Evolutionary conservation across 23 tunicate genomes (phyloP).

Genomic region (Oikopleura albicans): DNA sequence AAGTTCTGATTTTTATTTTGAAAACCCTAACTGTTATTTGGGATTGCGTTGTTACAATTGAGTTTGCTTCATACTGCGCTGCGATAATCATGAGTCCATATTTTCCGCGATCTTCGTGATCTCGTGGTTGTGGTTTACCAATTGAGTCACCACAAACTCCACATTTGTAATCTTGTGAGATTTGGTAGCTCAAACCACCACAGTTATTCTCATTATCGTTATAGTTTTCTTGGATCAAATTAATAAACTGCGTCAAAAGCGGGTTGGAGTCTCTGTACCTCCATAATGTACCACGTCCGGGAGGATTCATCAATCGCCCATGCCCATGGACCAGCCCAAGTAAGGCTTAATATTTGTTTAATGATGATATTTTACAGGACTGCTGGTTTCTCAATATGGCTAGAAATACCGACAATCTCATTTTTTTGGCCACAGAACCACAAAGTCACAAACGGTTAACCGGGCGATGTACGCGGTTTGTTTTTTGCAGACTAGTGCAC

Average conservation of each 20-base stretch:
- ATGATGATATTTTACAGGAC: too few species aligned
- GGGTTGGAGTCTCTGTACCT: neutral
- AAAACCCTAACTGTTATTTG: too few species aligned
- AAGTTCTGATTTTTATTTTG: too few species aligned
- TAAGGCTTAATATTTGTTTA: neutral
- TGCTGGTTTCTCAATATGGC: too few species aligned
- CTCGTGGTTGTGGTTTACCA: neutral
- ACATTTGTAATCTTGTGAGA: neutral
- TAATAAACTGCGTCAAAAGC: neutral
- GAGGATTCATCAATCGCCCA: slow-evolving; percentile 8
- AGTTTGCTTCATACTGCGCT: neutral
- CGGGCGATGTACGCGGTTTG: too few species aligned
- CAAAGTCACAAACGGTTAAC: too few species aligned
- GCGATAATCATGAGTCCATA: neutral
- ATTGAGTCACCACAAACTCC: slow-evolving; percentile 11
- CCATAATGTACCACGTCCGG: neutral
- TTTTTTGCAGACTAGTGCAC: too few species aligned
- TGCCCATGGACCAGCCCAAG: neutral
- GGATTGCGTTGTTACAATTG: too few species aligned
- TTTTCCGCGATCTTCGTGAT: slow-evolving; percentile 8
- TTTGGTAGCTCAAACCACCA: neutral
- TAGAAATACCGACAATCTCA: too few species aligned
- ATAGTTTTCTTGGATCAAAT: neutral
- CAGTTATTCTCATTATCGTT: neutral
- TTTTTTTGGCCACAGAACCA: too few species aligned